Evolutionary conservation across 2,797 vertebrate species (phyloP).

Genomic region (Microchirus variegatus): DNA sequence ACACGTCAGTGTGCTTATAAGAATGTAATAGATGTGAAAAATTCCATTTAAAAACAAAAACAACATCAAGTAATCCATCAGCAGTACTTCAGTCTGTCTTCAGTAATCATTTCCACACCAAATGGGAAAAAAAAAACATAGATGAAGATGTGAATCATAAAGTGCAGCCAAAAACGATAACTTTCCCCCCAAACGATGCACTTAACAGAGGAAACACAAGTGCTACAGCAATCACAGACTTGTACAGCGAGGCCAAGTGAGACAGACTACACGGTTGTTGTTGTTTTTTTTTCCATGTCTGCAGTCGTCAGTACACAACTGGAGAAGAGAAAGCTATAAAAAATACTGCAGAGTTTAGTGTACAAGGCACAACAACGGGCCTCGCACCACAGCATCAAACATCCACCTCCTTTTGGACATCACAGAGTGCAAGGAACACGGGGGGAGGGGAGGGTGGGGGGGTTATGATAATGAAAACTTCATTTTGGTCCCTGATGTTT

Average conservation of each 20-base stretch:
- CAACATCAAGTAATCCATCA: conserved; percentile 57
- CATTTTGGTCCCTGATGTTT: conserved; percentile 53
- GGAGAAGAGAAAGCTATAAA: conserved; percentile 1
- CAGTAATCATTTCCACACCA: conserved; percentile 42
- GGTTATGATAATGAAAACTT: conserved; percentile 6
- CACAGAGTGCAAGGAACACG: conserved; percentile 5
- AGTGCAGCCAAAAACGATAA: conserved; percentile 66
- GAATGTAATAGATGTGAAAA: conserved; percentile 22
- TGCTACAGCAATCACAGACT: conserved; percentile 64
- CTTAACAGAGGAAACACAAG: conserved; percentile 22
- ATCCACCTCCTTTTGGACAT: background rate
- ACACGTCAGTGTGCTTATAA: conserved; percentile 1
- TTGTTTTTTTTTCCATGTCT: background rate
- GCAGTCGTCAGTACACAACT: conserved; percentile 5
- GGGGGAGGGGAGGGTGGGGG: conserved; percentile 1
- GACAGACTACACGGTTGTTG: background rate
- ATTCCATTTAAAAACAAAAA: conserved; percentile 18
- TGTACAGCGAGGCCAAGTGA: conserved; percentile 5
- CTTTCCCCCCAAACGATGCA: conserved; percentile 36
- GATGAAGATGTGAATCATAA: conserved; percentile 60
- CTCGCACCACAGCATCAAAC: background rate
- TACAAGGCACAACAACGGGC: conserved; percentile 9
- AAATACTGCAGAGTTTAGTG: conserved; percentile 27
- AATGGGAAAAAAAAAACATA: conserved; percentile 12
- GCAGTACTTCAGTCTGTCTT: conserved; percentile 58